Evolutionary conservation across 2,113 vertebrate species (phyloP), one percentile per base, ranked within the genome.

Genomic region (Anhinga rufa): DNA sequence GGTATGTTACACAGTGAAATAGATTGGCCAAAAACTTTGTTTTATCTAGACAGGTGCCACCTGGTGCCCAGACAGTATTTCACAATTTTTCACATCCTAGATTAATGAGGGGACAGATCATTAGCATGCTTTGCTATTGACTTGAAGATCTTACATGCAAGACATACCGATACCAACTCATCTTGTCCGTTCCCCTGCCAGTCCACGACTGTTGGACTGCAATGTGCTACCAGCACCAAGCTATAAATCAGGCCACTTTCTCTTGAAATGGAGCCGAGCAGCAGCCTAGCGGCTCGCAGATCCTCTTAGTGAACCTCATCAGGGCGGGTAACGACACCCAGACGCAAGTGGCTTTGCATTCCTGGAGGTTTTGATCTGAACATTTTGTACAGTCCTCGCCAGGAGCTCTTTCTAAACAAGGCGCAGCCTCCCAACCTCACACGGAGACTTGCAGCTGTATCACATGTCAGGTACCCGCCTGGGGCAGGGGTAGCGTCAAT

Each of bases 211-310:
- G 48, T 18, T 72, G 82, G 54, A 62, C 55, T 29, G 51, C 2
- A 1, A 36, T 4, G 6, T 70, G 38, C 46, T 80, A 34, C 42
- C 10, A 8, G 54, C 1, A 34, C 82, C 14, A 7, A 72, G 74
- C 74, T 29, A 76, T 88, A 95, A 95, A 95, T 95, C 91, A 87
- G 81, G 36, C 65, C 52, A 38, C 48, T 89, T 94, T 80, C 86
- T 69, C 57, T 85, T 92, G 91, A 95, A 87, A 68, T 58, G 40
- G 44, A 72, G 84, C 81, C 2, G 2, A 91, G 82, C 13, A 69
- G 66, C 79, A 82, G 57, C 61, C 52, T 69, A 17, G 51, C 13
- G 0, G 40, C 81, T 93, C 2, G 5, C 62, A 58, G 71, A 85
- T 89, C 51, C 51, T 89, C 76, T 61, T 79, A 66, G 69, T 20